phyloP scores from a whole-genome alignment of 2,113 vertebrate species.

The Antechinus stuartii region DNA sequence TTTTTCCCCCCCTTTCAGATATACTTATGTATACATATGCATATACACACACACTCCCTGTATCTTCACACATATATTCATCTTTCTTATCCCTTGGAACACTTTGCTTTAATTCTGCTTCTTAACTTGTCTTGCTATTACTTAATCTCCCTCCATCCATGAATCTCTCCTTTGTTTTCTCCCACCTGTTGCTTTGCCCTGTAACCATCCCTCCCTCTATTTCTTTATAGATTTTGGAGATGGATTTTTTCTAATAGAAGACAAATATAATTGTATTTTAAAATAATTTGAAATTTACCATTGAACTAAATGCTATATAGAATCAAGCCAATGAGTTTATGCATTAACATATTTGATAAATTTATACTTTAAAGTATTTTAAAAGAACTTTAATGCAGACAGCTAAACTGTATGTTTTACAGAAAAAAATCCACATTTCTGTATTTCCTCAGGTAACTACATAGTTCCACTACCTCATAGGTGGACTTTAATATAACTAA shows the following conservation, averaged over 20 bases:
- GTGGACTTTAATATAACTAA: slow-evolving; percentile 58
- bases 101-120: too few species aligned
- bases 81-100: too few species aligned
- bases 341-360: slow-evolving; percentile 49
- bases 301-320: slow-evolving; percentile 66
- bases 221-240: too few species aligned
- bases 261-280: slow-evolving; percentile 60
- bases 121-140: too few species aligned
- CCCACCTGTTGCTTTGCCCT: too few species aligned
- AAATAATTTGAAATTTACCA: slow-evolving; percentile 62
- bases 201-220: too few species aligned
- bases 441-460: slow-evolving; percentile 84
- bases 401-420: slow-evolving; percentile 63
- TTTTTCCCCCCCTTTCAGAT: too few species aligned
- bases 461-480: slow-evolving; percentile 64
- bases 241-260: slow-evolving; percentile 50
- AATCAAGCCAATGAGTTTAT: slow-evolving; percentile 77
- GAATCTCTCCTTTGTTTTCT: too few species aligned
- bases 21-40: too few species aligned
- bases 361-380: slow-evolving; percentile 49
- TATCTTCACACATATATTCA: too few species aligned
- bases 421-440: slow-evolving; percentile 66
- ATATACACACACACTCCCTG: too few species aligned
- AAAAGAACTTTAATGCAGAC: slow-evolving; percentile 65
- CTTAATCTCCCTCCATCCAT: too few species aligned